Evolutionary conservation across 2,113 vertebrate genomes (phyloP).

Genomic region (Nymphicus hollandicus): DNA sequence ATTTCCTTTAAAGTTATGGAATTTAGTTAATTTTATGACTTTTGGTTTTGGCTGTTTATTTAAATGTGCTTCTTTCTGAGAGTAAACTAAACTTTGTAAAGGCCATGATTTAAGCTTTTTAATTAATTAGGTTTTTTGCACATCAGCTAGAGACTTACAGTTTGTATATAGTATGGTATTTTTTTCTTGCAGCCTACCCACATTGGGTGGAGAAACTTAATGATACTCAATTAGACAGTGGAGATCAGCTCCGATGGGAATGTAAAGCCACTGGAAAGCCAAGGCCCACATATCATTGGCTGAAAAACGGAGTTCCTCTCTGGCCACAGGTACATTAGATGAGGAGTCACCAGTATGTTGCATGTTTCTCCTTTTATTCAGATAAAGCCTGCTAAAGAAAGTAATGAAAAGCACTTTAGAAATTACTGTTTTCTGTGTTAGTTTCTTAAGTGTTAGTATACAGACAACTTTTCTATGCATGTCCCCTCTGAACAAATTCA

Average conservation of each 20-base stretch:
- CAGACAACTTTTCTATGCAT: background rate
- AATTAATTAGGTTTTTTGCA: background rate
- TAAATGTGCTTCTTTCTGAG: background rate
- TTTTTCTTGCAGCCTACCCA: constrained; percentile 82
- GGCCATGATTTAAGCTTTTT: background rate
- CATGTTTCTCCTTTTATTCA: background rate
- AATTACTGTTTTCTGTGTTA: background rate
- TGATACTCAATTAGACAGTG: constrained; percentile 92
- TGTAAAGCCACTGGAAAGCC: constrained; percentile 92
- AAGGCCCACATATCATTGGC: constrained; percentile 89
- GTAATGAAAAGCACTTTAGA: background rate
- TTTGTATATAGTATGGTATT: background rate
- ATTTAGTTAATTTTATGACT: background rate
- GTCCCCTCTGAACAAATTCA: background rate
- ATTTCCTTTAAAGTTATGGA: background rate
- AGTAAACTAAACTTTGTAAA: background rate
- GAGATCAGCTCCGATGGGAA: constrained; percentile 90
- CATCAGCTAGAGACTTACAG: background rate
- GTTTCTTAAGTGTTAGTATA: background rate
- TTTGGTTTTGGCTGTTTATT: background rate
- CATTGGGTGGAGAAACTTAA: constrained; percentile 93
- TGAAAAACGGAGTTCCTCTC: constrained; percentile 85
- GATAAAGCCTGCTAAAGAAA: background rate
- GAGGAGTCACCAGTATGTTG: background rate
- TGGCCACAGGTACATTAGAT: constrained; percentile 81